Conservation (phyloP, 2,797 vertebrate genomes). For the Anableps anableps region DNA sequence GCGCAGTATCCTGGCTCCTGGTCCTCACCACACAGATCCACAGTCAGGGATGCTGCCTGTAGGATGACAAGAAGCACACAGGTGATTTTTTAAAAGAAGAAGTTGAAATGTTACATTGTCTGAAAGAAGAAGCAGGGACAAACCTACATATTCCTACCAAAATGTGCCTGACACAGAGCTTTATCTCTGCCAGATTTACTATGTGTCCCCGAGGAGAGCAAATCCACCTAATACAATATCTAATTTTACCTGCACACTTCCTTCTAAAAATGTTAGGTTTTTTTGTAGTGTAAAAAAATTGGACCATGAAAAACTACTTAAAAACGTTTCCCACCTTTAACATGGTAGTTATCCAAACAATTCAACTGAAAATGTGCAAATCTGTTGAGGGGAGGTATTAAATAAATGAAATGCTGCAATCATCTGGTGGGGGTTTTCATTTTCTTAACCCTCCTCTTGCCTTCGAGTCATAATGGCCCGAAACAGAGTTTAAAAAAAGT, state of each 20-base stretch:
- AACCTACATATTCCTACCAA: not conserved
- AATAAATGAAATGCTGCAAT: not conserved
- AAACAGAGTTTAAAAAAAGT: too few relatives aligned
- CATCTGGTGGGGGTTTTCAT: not conserved
- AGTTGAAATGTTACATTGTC: not conserved
- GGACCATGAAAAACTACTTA: not conserved
- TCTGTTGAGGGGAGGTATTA: not conserved
- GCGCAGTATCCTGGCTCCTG: conserved; percentile 94
- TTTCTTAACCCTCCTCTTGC: too few relatives aligned
- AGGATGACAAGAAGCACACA: conserved; percentile 29
- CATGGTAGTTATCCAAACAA: not conserved
- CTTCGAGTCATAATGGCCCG: too few relatives aligned
- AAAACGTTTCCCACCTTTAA: not conserved
- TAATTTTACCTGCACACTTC: too few relatives aligned
- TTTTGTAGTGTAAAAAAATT: not conserved
- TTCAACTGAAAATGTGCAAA: not conserved
- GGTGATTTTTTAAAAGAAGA: not conserved
- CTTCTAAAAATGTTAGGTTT: too few relatives aligned
- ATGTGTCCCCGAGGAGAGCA: not conserved
- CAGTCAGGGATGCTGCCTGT: conserved; percentile 93
- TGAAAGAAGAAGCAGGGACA: not conserved
- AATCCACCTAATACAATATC: not conserved
- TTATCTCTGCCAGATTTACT: not conserved
- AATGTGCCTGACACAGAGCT: not conserved
- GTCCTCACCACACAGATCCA: conserved; percentile 93